Conservation (phyloP, 1,140 invertebrate genomes). For the Aplysia californica region DNA sequence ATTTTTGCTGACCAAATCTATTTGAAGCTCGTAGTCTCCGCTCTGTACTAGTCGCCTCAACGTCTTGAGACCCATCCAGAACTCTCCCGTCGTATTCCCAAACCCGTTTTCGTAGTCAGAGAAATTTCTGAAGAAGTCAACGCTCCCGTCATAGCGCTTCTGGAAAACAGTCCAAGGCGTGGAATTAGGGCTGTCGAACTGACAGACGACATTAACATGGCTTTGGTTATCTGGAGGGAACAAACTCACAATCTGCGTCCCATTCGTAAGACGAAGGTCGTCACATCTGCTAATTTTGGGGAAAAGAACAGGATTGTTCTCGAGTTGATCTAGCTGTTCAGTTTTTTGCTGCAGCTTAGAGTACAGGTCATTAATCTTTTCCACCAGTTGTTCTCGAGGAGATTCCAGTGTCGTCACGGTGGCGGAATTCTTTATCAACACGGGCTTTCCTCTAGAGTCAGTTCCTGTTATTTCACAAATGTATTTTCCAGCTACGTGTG, state of each 20-base stretch:
- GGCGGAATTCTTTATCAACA: neutral
- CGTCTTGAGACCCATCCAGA: conserved; percentile 48
- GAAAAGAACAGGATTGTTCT: neutral
- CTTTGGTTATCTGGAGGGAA: neutral
- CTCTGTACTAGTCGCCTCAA: conserved; percentile 8
- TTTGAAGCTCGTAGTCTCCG: neutral
- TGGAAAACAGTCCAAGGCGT: conserved; percentile 74
- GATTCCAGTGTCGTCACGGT: neutral
- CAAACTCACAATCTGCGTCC: neutral
- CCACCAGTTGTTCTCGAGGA: neutral
- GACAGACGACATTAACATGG: neutral
- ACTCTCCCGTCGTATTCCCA: conserved; percentile 28
- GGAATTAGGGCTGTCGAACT: neutral
- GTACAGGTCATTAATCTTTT: neutral
- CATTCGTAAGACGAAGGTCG: neutral
- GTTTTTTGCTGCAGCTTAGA: neutral
- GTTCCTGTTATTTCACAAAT: neutral
- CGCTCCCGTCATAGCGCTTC: conserved; percentile 58
- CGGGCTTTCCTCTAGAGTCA: neutral
- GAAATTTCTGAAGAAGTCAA: conserved; percentile 28
- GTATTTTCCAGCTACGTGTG: neutral
- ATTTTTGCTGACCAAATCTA: neutral
- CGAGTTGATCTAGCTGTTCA: neutral
- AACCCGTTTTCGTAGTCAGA: conserved; percentile 29
- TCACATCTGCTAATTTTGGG: neutral